These are phyloP conservation scores for Ceratina japonica DNA, from an alignment of 1,140 invertebrate species.

Conservation along the genomic window DNA sequence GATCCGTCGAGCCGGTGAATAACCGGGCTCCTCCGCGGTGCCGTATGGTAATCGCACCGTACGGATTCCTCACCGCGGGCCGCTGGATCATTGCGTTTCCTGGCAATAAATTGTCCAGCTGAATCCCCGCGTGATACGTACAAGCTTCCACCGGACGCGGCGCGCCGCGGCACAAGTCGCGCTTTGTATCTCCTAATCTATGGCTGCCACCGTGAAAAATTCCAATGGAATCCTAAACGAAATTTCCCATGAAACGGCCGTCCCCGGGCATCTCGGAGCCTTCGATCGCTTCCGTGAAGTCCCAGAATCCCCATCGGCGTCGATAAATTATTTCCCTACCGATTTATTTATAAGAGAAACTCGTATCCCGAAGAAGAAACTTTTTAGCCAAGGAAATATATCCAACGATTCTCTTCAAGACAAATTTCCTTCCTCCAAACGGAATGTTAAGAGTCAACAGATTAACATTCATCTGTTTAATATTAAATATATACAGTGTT, in stretches of 20 bases:
- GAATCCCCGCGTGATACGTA: slow-evolving; percentile 55
- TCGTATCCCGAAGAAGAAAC: no score
- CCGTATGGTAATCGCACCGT: slow-evolving; percentile 61
- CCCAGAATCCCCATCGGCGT: slow-evolving; percentile 13
- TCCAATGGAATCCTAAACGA: slow-evolving; percentile 47
- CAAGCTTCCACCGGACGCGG: slow-evolving; percentile 39
- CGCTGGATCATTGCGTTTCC: slow-evolving; percentile 58
- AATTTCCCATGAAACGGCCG: slow-evolving; percentile 25
- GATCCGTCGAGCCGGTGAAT: slow-evolving; percentile 41
- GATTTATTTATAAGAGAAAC: no score
- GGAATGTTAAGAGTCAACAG: background rate
- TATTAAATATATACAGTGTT: no score
- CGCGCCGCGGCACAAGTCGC: background rate
- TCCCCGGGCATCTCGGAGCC: no score
- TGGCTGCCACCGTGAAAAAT: slow-evolving; percentile 44
- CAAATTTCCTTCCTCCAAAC: background rate
- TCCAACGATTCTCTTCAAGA: background rate
- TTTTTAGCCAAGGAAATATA: no score
- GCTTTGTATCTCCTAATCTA: slow-evolving; percentile 56
- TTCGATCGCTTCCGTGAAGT: slow-evolving; percentile 44
- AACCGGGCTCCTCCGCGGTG: slow-evolving; percentile 29
- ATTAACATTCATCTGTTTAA: no score
- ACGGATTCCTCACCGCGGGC: slow-evolving; percentile 50
- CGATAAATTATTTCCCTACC: background rate
- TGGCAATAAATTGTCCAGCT: slow-evolving; percentile 51